A percentile compares a stretch with the other conserved stretches of the same genome.
Evolutionary conservation across 2,113 vertebrate species (phyloP).

Genomic region (Elephantulus edwardii): DNA sequence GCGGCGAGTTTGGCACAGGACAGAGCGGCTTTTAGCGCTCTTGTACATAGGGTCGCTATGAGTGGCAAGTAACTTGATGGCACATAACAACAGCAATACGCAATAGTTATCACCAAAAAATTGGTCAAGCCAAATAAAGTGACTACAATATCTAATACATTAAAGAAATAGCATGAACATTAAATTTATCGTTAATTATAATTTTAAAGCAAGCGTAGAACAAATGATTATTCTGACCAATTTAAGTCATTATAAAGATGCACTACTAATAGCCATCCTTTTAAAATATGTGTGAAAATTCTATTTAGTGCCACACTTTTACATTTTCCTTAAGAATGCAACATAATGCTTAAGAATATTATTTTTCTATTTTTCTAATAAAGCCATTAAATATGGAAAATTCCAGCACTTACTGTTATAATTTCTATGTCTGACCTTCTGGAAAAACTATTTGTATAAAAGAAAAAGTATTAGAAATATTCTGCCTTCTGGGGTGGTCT

Average conservation of each 20-base stretch:
- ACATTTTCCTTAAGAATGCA: slow-evolving; percentile 39
- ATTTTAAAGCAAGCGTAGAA: not conserved
- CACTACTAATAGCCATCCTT: not conserved
- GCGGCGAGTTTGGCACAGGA: no score
- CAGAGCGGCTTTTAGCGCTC: no score
- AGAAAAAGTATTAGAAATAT: slow-evolving; percentile 54
- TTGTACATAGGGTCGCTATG: no score
- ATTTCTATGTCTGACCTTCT: slow-evolving; percentile 57
- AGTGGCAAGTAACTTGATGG: no score
- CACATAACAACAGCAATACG: no score
- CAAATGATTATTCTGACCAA: not conserved
- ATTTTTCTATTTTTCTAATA: slow-evolving; percentile 54
- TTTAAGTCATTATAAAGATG: not conserved
- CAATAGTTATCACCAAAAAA: not conserved
- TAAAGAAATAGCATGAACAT: not conserved
- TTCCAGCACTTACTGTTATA: slow-evolving; percentile 10
- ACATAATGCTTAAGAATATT: slow-evolving; percentile 5
- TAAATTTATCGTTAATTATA: slow-evolving; percentile 33
- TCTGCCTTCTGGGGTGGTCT: slow-evolving; percentile 61
- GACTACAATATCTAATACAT: not conserved
- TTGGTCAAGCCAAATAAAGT: slow-evolving; percentile 23
- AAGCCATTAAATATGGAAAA: slow-evolving; percentile 51
- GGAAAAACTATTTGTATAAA: slow-evolving; percentile 57
- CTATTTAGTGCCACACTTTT: slow-evolving; percentile 12
- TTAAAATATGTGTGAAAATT: not conserved